phyloP scores from a whole-genome alignment of 2,113 vertebrate species.

The Fregata magnificens region DNA sequence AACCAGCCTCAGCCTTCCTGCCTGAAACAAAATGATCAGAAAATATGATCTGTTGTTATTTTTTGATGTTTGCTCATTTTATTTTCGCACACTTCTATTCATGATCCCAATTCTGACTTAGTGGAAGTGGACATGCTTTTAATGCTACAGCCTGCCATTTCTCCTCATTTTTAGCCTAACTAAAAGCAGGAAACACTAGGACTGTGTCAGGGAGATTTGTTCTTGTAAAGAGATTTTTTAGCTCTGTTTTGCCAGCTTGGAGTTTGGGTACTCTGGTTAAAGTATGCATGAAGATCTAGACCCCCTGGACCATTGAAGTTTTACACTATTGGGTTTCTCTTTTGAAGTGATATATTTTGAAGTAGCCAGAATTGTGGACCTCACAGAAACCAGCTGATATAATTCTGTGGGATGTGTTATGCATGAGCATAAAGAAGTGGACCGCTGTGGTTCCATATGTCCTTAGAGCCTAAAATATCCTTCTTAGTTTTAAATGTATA shows the following conservation, averaged over 20 bases:
- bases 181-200: not conserved
- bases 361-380: not conserved
- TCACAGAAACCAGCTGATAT: not conserved
- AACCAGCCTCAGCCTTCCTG: constrained; percentile 52
- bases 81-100: not conserved
- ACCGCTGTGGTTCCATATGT: not conserved
- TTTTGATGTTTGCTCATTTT: constrained; percentile 23
- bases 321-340: not conserved
- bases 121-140: not conserved
- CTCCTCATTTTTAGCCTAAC: not conserved
- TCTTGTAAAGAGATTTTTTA: not conserved
- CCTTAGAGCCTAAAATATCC: not conserved
- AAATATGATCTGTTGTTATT: constrained; percentile 56
- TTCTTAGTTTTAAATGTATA: not conserved
- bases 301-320: not conserved
- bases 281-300: not conserved
- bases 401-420: not conserved
- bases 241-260: not conserved
- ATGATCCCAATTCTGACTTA: not conserved
- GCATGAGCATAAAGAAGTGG: not conserved
- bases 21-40: constrained; percentile 14
- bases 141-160: not conserved
- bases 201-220: not conserved
- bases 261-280: not conserved
- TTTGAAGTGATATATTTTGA: not conserved